Percentiles rank a stretch among this genome's conserved stretches.
Conservation (phyloP, 2,797 vertebrate species). For the Epinephelus coioides region DNA sequence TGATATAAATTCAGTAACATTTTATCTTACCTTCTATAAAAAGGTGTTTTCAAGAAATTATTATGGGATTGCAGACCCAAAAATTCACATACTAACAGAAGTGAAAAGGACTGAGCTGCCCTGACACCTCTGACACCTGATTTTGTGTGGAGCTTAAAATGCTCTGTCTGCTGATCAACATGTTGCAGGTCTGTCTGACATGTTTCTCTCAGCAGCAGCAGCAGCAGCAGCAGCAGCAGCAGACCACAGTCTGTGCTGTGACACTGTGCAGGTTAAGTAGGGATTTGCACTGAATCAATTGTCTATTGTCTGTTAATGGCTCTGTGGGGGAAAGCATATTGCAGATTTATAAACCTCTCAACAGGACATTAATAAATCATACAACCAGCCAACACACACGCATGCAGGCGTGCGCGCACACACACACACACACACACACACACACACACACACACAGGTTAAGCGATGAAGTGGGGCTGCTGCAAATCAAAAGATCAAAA, state of each 20-base stretch:
- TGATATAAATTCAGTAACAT: background rate
- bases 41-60: background rate
- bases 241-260: slow-evolving; percentile 31
- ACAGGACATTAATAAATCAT: slow-evolving; percentile 76
- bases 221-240: slow-evolving; percentile 25
- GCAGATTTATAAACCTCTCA: slow-evolving; percentile 79
- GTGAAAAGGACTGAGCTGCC: background rate
- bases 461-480: background rate
- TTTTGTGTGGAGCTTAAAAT: slow-evolving; percentile 8
- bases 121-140: background rate
- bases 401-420: slow-evolving; percentile 6
- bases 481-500: slow-evolving; percentile 9
- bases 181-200: slow-evolving; percentile 28
- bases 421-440: slow-evolving; percentile 2
- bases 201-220: slow-evolving; percentile 23
- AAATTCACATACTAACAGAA: background rate
- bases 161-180: slow-evolving; percentile 25
- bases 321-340: slow-evolving; percentile 71
- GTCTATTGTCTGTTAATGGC: slow-evolving; percentile 81
- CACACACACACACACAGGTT: slow-evolving; percentile 20
- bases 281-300: slow-evolving; percentile 83
- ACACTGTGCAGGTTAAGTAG: slow-evolving; percentile 76
- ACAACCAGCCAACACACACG: slow-evolving; percentile 48
- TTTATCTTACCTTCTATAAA: background rate
- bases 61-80: background rate